Conservation (phyloP, 2,113 vertebrate genomes). For the Bos javanicus region DNA sequence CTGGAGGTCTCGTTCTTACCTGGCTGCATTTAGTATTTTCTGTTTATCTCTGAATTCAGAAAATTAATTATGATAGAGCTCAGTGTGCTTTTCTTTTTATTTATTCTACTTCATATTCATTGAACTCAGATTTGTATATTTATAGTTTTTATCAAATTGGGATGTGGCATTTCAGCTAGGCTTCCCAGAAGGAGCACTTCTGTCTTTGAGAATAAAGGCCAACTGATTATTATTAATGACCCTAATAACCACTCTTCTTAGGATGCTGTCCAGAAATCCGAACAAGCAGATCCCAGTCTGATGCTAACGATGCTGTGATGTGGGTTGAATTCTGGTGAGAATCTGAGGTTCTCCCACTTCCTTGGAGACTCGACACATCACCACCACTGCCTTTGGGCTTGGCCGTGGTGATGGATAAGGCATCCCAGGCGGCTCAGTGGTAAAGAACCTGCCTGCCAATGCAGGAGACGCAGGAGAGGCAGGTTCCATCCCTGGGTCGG, state of each 20-base stretch:
- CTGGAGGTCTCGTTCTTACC: not conserved
- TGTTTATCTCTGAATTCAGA: not conserved
- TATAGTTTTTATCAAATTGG: not conserved
- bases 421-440: not conserved
- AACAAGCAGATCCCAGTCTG: rapidly evolving
- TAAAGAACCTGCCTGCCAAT: not conserved
- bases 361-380: not conserved
- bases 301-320: not conserved
- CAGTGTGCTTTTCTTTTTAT: not conserved
- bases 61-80: not conserved
- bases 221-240: rapidly evolving
- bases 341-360: not conserved
- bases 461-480: not conserved
- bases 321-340: not conserved
- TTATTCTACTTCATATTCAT: not conserved
- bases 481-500: not conserved
- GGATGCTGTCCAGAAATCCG: not conserved
- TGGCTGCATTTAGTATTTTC: not conserved
- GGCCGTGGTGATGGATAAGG: not conserved
- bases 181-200: not conserved
- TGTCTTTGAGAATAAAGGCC: not conserved
- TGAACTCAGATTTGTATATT: not conserved
- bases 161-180: not conserved
- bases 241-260: not conserved
- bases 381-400: not conserved